Percentiles rank a stretch among this genome's conserved stretches.
Conservation (phyloP, 1,140 invertebrate genomes). For the Gryon sp. region DNA sequence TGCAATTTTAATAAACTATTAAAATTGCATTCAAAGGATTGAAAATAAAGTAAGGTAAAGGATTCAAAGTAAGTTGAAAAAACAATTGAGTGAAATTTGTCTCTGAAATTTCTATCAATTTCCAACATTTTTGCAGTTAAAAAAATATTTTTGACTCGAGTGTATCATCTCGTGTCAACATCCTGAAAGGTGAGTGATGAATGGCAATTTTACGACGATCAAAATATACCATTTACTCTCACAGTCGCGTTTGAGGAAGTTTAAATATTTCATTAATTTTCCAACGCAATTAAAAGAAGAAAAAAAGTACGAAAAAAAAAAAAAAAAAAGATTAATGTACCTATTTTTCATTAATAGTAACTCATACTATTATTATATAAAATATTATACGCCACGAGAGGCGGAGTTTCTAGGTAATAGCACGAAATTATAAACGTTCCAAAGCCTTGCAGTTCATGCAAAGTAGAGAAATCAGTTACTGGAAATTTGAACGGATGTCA, state of each 20-base stretch:
- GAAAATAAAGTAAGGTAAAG: too few species aligned
- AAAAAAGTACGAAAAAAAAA: too few species aligned
- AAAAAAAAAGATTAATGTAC: constrained; percentile 24
- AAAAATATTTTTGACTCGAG: constrained; percentile 60
- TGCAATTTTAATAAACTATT: too few species aligned
- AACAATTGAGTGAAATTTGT: constrained; percentile 10
- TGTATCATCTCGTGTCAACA: constrained; percentile 63
- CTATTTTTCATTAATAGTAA: constrained; percentile 35
- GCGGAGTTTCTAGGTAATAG: constrained; percentile 5
- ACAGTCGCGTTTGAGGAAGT: constrained; percentile 44
- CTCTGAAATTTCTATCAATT: constrained; percentile 55
- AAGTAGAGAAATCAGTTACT: too few species aligned
- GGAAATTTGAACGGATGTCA: too few species aligned
- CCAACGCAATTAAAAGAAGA: constrained; percentile 38
- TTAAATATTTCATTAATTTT: constrained; percentile 52
- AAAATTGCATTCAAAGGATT: too few species aligned
- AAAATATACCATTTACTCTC: constrained; percentile 49
- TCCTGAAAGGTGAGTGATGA: constrained; percentile 57
- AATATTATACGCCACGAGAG: constrained; percentile 1
- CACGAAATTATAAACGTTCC: constrained; percentile 17
- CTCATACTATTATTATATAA: constrained; percentile 19
- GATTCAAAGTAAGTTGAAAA: background rate
- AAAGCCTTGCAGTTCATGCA: too few species aligned
- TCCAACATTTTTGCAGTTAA: constrained; percentile 34
- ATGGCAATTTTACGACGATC: constrained; percentile 60